phyloP scores from a whole-genome alignment of 2,113 vertebrate species.

The Morphnarchus princeps region DNA sequence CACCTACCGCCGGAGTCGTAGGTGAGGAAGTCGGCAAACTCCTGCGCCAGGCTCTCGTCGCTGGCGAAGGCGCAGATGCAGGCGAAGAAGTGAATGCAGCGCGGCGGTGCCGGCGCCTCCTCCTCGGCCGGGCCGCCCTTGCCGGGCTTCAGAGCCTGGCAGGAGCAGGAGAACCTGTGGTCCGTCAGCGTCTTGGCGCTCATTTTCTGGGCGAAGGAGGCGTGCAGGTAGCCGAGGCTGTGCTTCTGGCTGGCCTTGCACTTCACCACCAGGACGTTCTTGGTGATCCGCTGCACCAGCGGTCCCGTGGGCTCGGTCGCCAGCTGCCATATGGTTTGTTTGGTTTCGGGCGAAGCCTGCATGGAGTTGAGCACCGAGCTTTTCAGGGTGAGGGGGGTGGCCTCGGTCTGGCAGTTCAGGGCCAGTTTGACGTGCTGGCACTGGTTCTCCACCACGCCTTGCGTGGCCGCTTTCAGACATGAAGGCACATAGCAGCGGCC shows the following conservation, averaged over 20 bases:
- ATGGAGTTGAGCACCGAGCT: constrained; percentile 81
- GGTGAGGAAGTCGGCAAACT: constrained; percentile 85
- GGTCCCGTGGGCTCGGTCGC: constrained; percentile 85
- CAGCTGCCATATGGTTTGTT: constrained; percentile 86
- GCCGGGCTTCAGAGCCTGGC: constrained; percentile 55
- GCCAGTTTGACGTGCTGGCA: constrained; percentile 88
- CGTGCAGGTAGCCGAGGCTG: constrained; percentile 85
- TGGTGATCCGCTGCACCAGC: constrained; percentile 83
- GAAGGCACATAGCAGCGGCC: constrained; percentile 84
- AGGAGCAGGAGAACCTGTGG: constrained; percentile 76
- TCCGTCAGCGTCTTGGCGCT: constrained; percentile 36
- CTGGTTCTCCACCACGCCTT: constrained; percentile 72
- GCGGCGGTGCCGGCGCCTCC: background rate
- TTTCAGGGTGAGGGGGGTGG: constrained; percentile 85
- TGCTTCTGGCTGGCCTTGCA: constrained; percentile 79
- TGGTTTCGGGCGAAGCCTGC: constrained; percentile 71
- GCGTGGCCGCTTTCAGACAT: constrained; percentile 68
- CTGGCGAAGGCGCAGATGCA: constrained; percentile 91
- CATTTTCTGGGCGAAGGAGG: constrained; percentile 72
- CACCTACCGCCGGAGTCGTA: constrained; percentile 73
- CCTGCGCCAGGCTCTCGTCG: constrained; percentile 83
- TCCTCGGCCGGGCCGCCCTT: constrained; percentile 14
- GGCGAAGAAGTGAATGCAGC: constrained; percentile 91
- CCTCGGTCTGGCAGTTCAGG: constrained; percentile 75
- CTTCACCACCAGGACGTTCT: constrained; percentile 84